Percentiles rank a stretch among this genome's conserved stretches.
phyloP scores from a whole-genome alignment of 2,113 vertebrate species.

The Vulpes vulpes region DNA sequence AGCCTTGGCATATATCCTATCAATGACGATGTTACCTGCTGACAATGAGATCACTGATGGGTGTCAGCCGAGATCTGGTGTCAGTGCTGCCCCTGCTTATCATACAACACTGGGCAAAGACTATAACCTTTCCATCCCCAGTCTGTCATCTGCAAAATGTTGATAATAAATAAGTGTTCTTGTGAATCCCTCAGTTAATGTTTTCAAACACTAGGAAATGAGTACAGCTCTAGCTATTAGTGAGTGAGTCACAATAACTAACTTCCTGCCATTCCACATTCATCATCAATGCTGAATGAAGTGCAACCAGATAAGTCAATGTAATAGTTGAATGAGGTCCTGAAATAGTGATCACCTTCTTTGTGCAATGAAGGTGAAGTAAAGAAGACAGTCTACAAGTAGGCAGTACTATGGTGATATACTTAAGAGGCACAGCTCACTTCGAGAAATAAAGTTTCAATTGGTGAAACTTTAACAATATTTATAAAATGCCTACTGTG shows the following conservation, averaged over 20 bases:
- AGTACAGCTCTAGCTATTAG: slow-evolving; percentile 43
- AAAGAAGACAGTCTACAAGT: not conserved
- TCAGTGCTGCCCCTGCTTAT: slow-evolving; percentile 45
- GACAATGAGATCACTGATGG: slow-evolving; percentile 24
- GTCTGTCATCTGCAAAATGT: slow-evolving; percentile 51
- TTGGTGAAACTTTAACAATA: not conserved
- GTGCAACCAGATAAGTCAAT: slow-evolving; percentile 41
- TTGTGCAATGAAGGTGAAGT: not conserved
- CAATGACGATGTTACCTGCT: not conserved
- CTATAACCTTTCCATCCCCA: slow-evolving; percentile 58
- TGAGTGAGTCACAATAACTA: slow-evolving; percentile 70
- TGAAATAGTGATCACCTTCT: slow-evolving; percentile 27
- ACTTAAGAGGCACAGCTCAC: not conserved
- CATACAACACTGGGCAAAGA: slow-evolving; percentile 25
- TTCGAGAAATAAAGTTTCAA: not conserved
- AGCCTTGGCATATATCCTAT: not conserved
- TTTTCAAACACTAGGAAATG: slow-evolving; percentile 54
- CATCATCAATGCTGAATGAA: slow-evolving; percentile 59
- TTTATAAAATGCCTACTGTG: not conserved
- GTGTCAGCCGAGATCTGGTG: slow-evolving; percentile 56
- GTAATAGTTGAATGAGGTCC: slow-evolving; percentile 50
- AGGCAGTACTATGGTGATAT: not conserved
- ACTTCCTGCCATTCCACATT: slow-evolving; percentile 45
- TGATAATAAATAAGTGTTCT: slow-evolving; percentile 48
- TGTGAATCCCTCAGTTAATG: slow-evolving; percentile 55